These are phyloP conservation scores for Isichthys henryi DNA, from an alignment of 2,113 vertebrate genomes.

Conservation along the genomic window DNA sequence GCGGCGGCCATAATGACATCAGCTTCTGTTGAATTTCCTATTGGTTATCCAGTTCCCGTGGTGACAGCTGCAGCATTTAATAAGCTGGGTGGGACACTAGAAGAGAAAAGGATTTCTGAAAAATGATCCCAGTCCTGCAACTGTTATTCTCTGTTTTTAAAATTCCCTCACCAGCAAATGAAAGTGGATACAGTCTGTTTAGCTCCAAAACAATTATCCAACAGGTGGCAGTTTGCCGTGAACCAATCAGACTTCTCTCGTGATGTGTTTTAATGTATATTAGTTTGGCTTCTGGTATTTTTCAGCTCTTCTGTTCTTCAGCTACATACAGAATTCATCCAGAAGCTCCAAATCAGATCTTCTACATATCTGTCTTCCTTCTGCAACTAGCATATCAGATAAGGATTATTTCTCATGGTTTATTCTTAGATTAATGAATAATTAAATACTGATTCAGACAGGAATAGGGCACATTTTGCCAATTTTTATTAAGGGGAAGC, in stretches of 20 bases:
- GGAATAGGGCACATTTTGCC: neutral
- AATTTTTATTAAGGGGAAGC: neutral
- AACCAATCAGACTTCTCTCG: neutral
- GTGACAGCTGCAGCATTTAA: neutral
- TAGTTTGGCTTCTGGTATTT: neutral
- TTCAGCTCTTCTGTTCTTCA: too few species aligned
- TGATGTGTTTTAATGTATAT: neutral
- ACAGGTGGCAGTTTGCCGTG: neutral
- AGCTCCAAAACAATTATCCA: neutral
- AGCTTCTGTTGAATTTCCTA: neutral
- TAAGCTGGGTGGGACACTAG: neutral
- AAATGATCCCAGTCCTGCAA: neutral
- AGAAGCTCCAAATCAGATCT: neutral
- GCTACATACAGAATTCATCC: neutral
- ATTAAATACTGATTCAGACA: constrained; percentile 1
- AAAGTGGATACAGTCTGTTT: neutral
- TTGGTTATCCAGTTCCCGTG: neutral
- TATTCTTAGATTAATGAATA: constrained; percentile 6
- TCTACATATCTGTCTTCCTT: neutral
- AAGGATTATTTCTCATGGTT: neutral
- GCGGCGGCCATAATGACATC: constrained; percentile 4
- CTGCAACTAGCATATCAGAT: neutral
- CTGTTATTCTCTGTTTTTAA: neutral
- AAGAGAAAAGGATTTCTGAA: neutral
- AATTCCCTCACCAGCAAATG: neutral